These are phyloP conservation scores for Taenioides sp. DNA, from an alignment of 2,797 vertebrate species.

Conservation along the genomic window DNA sequence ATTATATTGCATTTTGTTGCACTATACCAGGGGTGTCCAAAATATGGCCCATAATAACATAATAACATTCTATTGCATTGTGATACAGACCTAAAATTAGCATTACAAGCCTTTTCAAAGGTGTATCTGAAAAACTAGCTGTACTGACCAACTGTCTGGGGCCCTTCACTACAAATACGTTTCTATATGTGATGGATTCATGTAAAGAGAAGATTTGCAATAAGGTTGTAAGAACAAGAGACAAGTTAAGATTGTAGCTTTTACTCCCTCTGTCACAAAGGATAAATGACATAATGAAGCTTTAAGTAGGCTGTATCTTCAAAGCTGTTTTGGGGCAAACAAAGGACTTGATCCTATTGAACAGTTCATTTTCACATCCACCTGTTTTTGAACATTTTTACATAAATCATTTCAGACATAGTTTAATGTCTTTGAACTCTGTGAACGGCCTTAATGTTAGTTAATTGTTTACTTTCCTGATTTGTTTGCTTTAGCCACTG, in stretches of 20 bases:
- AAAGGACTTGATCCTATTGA: background rate
- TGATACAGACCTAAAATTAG: too few relatives aligned
- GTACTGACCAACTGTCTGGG: too few relatives aligned
- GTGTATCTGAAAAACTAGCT: too few relatives aligned
- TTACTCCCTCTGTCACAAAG: background rate
- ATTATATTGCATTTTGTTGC: too few relatives aligned
- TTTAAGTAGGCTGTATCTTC: background rate
- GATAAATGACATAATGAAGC: background rate
- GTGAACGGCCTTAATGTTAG: background rate
- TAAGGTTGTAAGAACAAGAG: background rate
- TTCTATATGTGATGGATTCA: too few relatives aligned
- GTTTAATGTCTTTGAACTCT: background rate
- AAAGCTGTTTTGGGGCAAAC: background rate
- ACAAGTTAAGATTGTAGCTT: background rate
- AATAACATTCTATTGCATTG: too few relatives aligned
- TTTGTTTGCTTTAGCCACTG: background rate
- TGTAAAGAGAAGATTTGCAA: background rate
- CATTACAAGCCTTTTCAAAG: too few relatives aligned
- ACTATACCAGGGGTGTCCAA: too few relatives aligned
- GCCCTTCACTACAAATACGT: too few relatives aligned
- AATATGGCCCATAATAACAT: too few relatives aligned
- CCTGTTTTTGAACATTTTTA: background rate
- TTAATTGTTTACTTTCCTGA: background rate
- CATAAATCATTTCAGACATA: background rate
- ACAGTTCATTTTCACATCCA: background rate